Evolutionary conservation across 2,888 invertebrate genomes (phyloP).

Genomic region (Cataglyphis altisquamis): DNA sequence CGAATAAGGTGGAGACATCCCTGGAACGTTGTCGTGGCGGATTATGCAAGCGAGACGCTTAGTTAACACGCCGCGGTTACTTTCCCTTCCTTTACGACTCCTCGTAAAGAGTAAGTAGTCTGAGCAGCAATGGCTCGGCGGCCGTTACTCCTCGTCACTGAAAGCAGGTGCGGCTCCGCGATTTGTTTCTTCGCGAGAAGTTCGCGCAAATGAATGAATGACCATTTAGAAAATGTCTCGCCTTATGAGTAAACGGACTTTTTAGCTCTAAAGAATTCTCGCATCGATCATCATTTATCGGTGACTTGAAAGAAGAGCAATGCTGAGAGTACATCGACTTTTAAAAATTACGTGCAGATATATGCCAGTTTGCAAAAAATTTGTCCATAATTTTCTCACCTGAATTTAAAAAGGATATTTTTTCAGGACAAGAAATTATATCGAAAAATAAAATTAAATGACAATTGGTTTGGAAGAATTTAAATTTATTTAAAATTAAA

Average conservation of each 20-base stretch:
- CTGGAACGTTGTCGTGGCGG: constrained; percentile 60
- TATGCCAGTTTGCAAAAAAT: neutral
- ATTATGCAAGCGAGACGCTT: constrained; percentile 81
- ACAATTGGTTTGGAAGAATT: neutral
- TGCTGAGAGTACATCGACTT: constrained; percentile 3
- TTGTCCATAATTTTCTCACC: neutral
- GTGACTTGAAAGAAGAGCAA: neutral
- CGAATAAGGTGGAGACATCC: constrained; percentile 71
- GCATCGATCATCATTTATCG: neutral
- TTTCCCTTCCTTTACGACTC: constrained; percentile 85
- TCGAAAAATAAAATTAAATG: neutral
- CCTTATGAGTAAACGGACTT: constrained; percentile 13
- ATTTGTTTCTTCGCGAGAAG: constrained; percentile 20
- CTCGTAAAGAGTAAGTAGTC: constrained; percentile 76
- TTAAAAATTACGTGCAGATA: constrained; percentile 1
- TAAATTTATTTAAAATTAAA: too few species aligned
- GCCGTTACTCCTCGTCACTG: constrained; percentile 54
- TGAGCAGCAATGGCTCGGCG: constrained; percentile 37
- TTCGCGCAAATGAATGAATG: constrained; percentile 21
- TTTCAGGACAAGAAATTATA: neutral
- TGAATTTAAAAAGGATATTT: neutral
- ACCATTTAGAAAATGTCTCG: constrained; percentile 21
- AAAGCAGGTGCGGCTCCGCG: constrained; percentile 47
- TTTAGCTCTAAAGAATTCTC: neutral
- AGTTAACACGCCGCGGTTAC: constrained; percentile 78